Percentiles rank a stretch among this genome's conserved stretches.
Conservation (phyloP, 1,140 invertebrate genomes). For the Brachionus koreanus region DNA sequence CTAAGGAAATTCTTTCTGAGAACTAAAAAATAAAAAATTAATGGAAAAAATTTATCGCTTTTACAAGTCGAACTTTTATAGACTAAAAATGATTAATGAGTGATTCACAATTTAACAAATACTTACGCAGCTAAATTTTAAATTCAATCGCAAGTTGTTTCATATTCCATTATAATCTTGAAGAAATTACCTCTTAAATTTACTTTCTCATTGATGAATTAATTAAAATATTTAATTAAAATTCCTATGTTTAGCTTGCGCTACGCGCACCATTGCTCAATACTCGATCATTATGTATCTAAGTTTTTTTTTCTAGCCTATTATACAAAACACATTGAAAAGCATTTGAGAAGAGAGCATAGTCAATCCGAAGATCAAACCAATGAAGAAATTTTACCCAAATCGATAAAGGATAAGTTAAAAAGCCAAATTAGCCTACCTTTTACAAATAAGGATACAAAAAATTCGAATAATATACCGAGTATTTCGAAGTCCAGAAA, state of each 20-base stretch:
- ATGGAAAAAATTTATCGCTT: neutral
- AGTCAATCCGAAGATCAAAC: neutral
- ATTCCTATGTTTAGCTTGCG: neutral
- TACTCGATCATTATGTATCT: neutral
- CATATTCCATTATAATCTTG: neutral
- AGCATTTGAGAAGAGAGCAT: neutral
- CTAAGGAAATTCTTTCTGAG: neutral
- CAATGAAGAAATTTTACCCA: neutral
- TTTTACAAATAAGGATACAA: conserved; percentile 5
- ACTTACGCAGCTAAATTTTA: neutral
- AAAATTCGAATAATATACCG: neutral
- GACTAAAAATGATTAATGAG: neutral
- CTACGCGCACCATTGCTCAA: neutral
- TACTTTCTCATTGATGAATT: neutral
- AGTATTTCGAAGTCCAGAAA: neutral
- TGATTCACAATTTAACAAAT: neutral
- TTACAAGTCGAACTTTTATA: neutral
- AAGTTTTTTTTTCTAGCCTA: conserved; percentile 15
- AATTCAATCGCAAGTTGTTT: neutral
- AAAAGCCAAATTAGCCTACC: conserved; percentile 11
- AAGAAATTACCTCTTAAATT: neutral
- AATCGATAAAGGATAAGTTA: conserved; percentile 24
- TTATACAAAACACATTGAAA: conserved; percentile 13
- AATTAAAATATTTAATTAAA: conserved; percentile 2
- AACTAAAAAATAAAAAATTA: too few species aligned